Conservation (phyloP, 2,797 vertebrate genomes). For the Ciconia nigra region DNA sequence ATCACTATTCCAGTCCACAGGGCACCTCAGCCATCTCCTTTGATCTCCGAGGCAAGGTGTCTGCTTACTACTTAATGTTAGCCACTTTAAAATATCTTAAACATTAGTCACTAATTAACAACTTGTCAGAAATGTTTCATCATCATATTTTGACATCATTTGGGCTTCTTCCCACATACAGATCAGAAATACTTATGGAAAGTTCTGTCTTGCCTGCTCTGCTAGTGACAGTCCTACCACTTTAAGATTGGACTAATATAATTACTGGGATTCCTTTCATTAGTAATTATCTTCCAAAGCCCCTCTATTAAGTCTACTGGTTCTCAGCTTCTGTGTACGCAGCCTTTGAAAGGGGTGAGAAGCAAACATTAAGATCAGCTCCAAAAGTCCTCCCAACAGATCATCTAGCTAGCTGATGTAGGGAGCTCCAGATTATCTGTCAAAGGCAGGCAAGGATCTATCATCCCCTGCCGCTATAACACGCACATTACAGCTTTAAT, state of each 20-base stretch:
- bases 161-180: neutral
- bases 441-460: neutral
- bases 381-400: neutral
- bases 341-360: neutral
- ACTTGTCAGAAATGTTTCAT: neutral
- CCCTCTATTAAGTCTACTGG: neutral
- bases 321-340: neutral
- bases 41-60: neutral
- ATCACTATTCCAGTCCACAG: neutral
- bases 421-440: neutral
- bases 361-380: neutral
- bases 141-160: neutral
- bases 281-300: neutral
- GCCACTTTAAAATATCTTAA: neutral
- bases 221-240: neutral
- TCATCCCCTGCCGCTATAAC: neutral
- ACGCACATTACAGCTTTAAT: neutral
- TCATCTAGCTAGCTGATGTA: neutral
- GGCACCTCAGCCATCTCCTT: neutral
- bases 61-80: neutral
- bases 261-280: neutral
- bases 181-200: neutral
- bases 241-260: neutral
- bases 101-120: neutral
- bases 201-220: neutral